These are phyloP conservation scores for Menidia menidia DNA, from an alignment of 2,797 vertebrate genomes.

Conservation along the genomic window DNA sequence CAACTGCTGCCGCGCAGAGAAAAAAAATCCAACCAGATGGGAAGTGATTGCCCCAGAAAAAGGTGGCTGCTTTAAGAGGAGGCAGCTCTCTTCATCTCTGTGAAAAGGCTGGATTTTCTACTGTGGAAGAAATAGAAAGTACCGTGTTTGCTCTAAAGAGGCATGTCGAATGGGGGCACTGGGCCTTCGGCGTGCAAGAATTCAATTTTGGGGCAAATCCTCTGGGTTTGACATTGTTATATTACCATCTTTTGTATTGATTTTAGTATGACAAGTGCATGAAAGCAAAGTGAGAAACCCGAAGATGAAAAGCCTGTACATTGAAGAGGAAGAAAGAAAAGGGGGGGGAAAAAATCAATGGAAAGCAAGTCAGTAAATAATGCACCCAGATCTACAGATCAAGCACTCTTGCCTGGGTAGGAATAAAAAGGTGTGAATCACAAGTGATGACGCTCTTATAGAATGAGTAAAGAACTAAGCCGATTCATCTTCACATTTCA, in stretches of 20 bases:
- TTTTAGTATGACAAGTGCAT: slow-evolving; percentile 29
- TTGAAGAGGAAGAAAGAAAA: slow-evolving; percentile 24
- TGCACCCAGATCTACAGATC: slow-evolving; percentile 19
- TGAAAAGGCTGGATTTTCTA: slow-evolving; percentile 13
- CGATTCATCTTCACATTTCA: not conserved
- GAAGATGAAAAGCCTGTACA: slow-evolving; percentile 32
- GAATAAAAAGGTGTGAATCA: slow-evolving; percentile 26
- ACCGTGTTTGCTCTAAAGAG: slow-evolving; percentile 27
- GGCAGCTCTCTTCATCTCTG: slow-evolving; percentile 7
- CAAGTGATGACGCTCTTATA: not conserved
- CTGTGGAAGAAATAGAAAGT: slow-evolving; percentile 6
- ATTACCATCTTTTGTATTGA: slow-evolving; percentile 31
- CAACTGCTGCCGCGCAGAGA: not conserved
- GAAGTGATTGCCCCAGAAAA: slow-evolving; percentile 35
- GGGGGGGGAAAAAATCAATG: slow-evolving; percentile 36
- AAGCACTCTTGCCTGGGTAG: slow-evolving; percentile 20
- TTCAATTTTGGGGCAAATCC: slow-evolving; percentile 33
- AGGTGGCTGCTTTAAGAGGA: slow-evolving; percentile 30
- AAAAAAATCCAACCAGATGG: slow-evolving; percentile 28
- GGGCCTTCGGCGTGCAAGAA: slow-evolving; percentile 15
- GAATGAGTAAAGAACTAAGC: not conserved
- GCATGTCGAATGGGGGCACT: slow-evolving; percentile 17
- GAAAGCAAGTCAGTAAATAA: slow-evolving; percentile 30
- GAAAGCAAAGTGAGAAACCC: slow-evolving; percentile 27
- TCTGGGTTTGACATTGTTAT: slow-evolving; percentile 10